Evolutionary conservation across 2,888 invertebrate species (phyloP), one percentile per base, ranked within the genome.

Genomic region (Bellardia pandia): DNA sequence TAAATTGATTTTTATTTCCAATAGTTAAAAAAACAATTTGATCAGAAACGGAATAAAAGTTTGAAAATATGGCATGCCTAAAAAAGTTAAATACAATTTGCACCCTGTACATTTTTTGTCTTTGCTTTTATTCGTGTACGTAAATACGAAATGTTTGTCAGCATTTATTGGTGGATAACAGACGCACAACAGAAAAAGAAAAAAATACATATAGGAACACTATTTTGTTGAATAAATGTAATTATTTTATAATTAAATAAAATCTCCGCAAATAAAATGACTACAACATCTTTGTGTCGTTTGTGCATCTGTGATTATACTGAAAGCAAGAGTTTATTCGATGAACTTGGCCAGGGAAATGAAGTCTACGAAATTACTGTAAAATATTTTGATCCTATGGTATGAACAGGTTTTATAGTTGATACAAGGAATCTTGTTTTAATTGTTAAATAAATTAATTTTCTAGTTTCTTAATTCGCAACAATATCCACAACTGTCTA

Each of bases 331-430:
- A 83, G 75, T 71, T 75, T 86, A 42, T 86, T 71, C 30, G 78
- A 86, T 58, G 86, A 86, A 13, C 53, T 69, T 58, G 86, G 86
- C 5, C 78, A 86, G 40, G 86, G 78, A 14, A 86, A 86, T 56
- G 75, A 86, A 14, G 51, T 86, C 3, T 86, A 86, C 40, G 86
- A 86, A 74, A 84, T 84, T 56, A 86, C 84, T 53, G 80, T 86
- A 0, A 86, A 86, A 74, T 86, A 86, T 69, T 86, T 86, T 40
- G 86, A 86, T 56, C 86, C 86, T 1, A 86, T 86, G 68, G 86
- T 86, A 79, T 16, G 82, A 80, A 40, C 7, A 76, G 6, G 6
- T 5, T 9, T 33, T 23, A 1, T 6, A 53, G 13, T 48, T 69
- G 6, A 23, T 40, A 62, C 37, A 78, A 30, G 45, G 37, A 37